A percentile compares a stretch with the other conserved stretches of the same genome.
Conservation (phyloP, 2,888 invertebrate genomes). For the Catocala fraxini region DNA sequence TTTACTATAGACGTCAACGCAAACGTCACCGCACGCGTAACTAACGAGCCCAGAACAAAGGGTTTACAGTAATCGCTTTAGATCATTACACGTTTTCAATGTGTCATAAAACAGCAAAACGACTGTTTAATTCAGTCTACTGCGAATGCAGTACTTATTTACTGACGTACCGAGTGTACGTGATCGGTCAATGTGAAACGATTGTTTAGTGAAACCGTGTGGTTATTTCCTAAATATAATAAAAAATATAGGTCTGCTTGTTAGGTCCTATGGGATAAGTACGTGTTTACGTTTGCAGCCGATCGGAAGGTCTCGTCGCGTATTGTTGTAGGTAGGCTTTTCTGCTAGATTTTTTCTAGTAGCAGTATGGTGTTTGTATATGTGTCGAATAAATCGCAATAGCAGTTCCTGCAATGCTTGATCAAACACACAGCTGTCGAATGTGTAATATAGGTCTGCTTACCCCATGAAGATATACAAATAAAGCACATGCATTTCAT, state of each 20-base stretch:
- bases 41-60: conserved; percentile 23
- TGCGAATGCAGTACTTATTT: conserved; percentile 11
- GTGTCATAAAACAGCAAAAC: conserved; percentile 38
- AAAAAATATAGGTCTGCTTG: neutral
- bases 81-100: conserved; percentile 45
- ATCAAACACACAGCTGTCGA: too few relatives aligned
- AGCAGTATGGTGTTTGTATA: too few relatives aligned
- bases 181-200: neutral
- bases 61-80: conserved; percentile 30
- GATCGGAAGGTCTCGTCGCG: too few relatives aligned
- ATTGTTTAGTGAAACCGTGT: conserved; percentile 8
- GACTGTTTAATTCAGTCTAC: conserved; percentile 34
- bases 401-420: too few relatives aligned
- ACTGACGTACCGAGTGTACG: neutral
- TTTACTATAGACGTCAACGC: neutral
- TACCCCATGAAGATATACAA: too few relatives aligned
- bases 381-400: too few relatives aligned
- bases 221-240: conserved; percentile 9
- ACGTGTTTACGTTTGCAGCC: too few relatives aligned
- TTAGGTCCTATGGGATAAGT: too few relatives aligned
- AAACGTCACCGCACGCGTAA: neutral
- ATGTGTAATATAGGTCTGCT: too few relatives aligned
- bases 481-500: too few relatives aligned
- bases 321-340: too few relatives aligned
- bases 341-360: too few relatives aligned